Base-by-base conservation (phyloP, 2,888 invertebrate species). In the Ennomos quercinarius region DNA sequence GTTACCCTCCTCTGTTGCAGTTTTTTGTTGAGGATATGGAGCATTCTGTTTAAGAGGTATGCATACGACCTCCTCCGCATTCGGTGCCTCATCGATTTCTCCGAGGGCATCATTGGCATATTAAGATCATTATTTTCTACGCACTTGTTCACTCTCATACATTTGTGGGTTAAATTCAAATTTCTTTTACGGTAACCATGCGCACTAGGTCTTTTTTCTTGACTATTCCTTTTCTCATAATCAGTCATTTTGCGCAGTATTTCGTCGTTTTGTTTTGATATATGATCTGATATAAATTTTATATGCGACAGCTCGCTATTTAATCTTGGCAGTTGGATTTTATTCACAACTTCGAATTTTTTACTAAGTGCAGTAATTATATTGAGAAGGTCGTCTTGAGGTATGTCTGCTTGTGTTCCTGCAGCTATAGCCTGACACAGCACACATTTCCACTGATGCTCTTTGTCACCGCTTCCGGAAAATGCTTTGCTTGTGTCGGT, bases 301-400 rank as follows among this genome's bases (percentile, higher is more conserved):
- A 90, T 68, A 11, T 84, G 76, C 5, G 76, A 59, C 44, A 90
- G 62, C 49, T 89, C 89, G 42, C 72, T 79, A 57, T 78, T 84
- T 45, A 90, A 49, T 69, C 85, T 87, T 0, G 89, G 88, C 27
- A 90, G 63, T 66, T 90, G 89, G 49, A 87, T 80, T 76, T 87
- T 89, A 63, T 85, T 88, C 0, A 89, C 78, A 1, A 86, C 64
- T 59, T 89, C 88, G 61, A 90, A 78, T 71, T 89, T 89, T 57
- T 87, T 86, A 12, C 78, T 74, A 10, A 89, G 69, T 4, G 66
- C 64, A 27, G 67, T 77, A 12, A 90, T 72, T 2, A 78, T 73
- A 4, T 71, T 71, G 27, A 83, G 38, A 39, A 71, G 62, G 36
- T 53, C 66, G n/a, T 75, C 74, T 52, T 68, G 72, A n/a, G 55